phyloP scores from a whole-genome alignment of 2,113 vertebrate genomes.

The Cyprinus carpio region DNA sequence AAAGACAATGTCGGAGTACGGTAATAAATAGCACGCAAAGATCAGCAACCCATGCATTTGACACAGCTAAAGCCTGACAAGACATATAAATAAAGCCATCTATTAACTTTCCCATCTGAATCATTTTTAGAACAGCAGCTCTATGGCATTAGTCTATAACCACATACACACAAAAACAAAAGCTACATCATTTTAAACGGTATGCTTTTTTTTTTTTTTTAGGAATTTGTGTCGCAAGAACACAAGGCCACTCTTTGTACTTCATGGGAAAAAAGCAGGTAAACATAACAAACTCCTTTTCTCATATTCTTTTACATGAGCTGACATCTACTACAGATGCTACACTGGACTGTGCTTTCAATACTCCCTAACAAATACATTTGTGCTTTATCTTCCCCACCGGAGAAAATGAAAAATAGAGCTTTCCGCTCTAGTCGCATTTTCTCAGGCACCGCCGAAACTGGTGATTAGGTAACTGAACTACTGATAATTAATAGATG shows the following conservation, averaged over 20 bases:
- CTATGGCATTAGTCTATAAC: constrained; percentile 28
- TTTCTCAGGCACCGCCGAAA: constrained; percentile 4
- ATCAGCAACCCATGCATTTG: constrained; percentile 30
- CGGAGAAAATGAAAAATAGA: background rate
- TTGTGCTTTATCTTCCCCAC: constrained; percentile 38
- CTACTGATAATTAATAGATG: constrained; percentile 13
- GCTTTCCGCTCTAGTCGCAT: background rate
- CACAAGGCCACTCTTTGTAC: constrained; percentile 47
- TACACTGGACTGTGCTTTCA: constrained; percentile 47
- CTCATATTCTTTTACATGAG: background rate
- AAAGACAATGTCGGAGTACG: constrained; percentile 22
- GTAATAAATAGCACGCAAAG: constrained; percentile 21
- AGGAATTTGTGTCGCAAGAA: constrained; percentile 40
- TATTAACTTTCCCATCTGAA: constrained; percentile 13
- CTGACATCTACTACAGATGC: constrained; percentile 4
- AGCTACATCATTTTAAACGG: constrained; percentile 40
- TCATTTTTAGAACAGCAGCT: constrained; percentile 38
- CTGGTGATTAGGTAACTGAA: constrained; percentile 8
- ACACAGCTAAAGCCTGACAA: constrained; percentile 36
- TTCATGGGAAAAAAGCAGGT: constrained; percentile 22
- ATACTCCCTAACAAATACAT: constrained; percentile 34
- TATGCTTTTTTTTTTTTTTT: constrained; percentile 11
- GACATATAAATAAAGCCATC: constrained; percentile 45
- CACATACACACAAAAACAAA: constrained; percentile 9
- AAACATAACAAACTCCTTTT: constrained; percentile 8